Conservation (phyloP, 2,888 invertebrate species). For the Cephus spinipes region DNA sequence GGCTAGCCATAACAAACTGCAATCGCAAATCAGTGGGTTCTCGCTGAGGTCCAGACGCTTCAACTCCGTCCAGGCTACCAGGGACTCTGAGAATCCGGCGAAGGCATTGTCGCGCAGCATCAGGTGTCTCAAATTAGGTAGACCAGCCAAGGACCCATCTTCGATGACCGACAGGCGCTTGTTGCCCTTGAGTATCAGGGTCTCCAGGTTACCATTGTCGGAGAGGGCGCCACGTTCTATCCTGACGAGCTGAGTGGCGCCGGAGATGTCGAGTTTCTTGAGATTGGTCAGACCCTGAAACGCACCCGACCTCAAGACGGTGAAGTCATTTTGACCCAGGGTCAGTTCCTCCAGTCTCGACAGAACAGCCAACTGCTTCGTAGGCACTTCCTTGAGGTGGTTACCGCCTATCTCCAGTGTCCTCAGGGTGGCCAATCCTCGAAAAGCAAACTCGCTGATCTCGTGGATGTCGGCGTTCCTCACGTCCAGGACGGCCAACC, state of each 20-base stretch:
- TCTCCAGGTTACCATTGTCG: constrained; percentile 85
- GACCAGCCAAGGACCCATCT: constrained; percentile 80
- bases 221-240: constrained; percentile 84
- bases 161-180: constrained; percentile 80
- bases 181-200: constrained; percentile 80
- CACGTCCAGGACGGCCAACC: constrained; percentile 81
- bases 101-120: constrained; percentile 84
- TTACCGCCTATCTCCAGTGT: constrained; percentile 85
- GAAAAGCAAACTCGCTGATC: constrained; percentile 81
- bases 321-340: constrained; percentile 86
- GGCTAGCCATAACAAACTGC: constrained; percentile 83
- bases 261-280: constrained; percentile 81
- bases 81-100: constrained; percentile 79
- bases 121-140: constrained; percentile 83
- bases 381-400: constrained; percentile 80
- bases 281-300: constrained; percentile 84
- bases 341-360: constrained; percentile 82
- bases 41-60: constrained; percentile 82
- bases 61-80: constrained; percentile 84
- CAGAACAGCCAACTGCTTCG: constrained; percentile 78
- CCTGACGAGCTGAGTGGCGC: constrained; percentile 78
- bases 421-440: constrained; percentile 81
- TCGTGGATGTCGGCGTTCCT: constrained; percentile 85
- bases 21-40: constrained; percentile 86
- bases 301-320: constrained; percentile 76